A percentile compares a stretch with the other conserved stretches of the same genome.
Conservation (phyloP, 2,113 vertebrate genomes). For the Tympanuchus pallidicinctus region DNA sequence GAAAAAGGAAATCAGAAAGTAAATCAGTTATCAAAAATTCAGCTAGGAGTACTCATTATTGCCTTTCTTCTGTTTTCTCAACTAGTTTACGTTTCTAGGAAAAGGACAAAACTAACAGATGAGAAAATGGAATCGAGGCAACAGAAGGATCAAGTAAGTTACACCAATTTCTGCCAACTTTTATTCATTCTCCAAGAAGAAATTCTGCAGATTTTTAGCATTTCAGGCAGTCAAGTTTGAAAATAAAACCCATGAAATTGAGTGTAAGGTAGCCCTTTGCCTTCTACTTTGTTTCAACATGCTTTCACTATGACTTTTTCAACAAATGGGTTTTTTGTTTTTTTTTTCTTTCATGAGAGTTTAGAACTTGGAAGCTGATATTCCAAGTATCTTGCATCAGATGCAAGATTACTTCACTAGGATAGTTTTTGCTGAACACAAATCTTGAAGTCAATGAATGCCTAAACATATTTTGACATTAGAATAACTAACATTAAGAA, state of each 20-base stretch:
- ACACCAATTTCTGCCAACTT: neutral
- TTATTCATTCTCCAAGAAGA: neutral
- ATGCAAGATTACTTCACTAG: constrained; percentile 3
- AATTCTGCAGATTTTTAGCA: neutral
- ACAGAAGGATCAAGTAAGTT: neutral
- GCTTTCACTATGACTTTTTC: neutral
- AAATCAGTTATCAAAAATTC: neutral
- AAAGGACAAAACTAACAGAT: neutral
- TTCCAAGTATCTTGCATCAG: neutral
- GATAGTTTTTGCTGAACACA: constrained; percentile 26
- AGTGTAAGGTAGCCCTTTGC: neutral
- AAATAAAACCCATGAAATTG: neutral
- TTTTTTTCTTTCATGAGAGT: constrained; percentile 3
- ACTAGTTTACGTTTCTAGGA: neutral
- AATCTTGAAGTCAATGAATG: constrained; percentile 50
- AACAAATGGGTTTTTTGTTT: neutral
- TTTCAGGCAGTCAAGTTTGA: neutral
- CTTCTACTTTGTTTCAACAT: neutral
- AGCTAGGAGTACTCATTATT: neutral
- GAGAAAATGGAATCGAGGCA: neutral
- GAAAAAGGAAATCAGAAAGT: neutral
- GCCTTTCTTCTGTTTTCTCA: neutral
- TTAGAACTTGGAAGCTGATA: constrained; percentile 13
- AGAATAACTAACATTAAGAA: constrained; percentile 36
- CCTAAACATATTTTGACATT: constrained; percentile 65